Base-by-base conservation (phyloP, 1,140 invertebrate species). In the Antheraea mylitta region DNA sequence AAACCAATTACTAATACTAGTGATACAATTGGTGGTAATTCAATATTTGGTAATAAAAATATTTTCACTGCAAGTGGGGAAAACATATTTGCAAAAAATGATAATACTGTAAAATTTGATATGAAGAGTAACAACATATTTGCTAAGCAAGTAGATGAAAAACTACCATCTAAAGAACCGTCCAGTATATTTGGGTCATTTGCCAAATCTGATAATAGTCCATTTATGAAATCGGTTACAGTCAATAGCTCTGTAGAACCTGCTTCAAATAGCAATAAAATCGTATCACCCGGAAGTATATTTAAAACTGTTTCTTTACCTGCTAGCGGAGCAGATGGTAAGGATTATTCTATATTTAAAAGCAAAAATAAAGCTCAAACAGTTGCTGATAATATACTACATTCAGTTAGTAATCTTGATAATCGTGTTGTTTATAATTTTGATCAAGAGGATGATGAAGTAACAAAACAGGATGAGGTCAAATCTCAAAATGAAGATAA, bases 341-440 rank as follows among this genome's bases (percentile, higher is more conserved):
- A 83, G 63, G 61, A 30, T 59, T 87, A 83, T 69, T 78, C 81
- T 11, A 85, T 89, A 75, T 90, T 91, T 71, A 81, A 85, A 76
- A 82, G 70, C 18, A 90, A 91, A 80, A 89, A 89, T 78, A 88
- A 87, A 76, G 73, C 70, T 58, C 74, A 77, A 66, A 74, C 82
- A 19, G 82, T 85, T 18, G 80, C 86, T 53, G 80, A 82, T 69
- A 87, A 79, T 70, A 85, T 90, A 71, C 82, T 90, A 70, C 80
- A 76, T 71, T 87, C 88, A 19, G 78, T 80, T 45, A 78, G 70
- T 38, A 37, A 64, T 13, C 30, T 67, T 13, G 68, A 76, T 66
- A 77, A 73, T 16, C 72, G 73, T 53, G 72, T 78, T 64, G 69
- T 90, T 62, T 90, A 88, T 68, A 81, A 89, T 38, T 89, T 89